Evolutionary conservation across 2,888 invertebrate species (phyloP), one percentile per base, ranked within the genome.

Genomic region (Choristoneura rosaceana): DNA sequence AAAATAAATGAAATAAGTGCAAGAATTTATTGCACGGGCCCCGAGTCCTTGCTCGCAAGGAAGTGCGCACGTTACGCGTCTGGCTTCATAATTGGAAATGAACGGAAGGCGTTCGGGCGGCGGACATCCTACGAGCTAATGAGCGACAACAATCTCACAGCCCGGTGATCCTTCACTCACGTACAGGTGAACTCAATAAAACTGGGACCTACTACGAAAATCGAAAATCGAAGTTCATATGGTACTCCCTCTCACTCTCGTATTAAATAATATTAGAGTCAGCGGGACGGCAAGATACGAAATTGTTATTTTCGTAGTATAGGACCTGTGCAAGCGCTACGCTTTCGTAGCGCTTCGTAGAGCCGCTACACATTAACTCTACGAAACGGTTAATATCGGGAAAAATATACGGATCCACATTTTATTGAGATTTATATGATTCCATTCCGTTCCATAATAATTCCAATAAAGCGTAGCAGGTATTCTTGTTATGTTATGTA

Each of bases 91-190:
- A 79, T 81, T 79, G 76, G 74, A 74, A 75, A 69, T 73, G 75
- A 75, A 68, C 76, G 76, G 70, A 74, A 71, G 75, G 76, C 77
- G 80, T 74, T 75, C 69, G 74, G 75, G 76, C 75, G 69, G 77
- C 77, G 74, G 74, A 78, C 77, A 76, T 78, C 79, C 79, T 79
- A 52, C 71, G 45, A 62, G 66, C 73, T 76, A 74, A 77, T 77
- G 75, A 76, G 78, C 74, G 76, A 75, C 76, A 74, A 73, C 76
- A 71, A 12, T 43, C 75, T 79, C 76, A 78, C 74, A 75, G 68
- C 64, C 76, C 79, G 69, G 76, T 74, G 75, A 73, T n/a, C 50
- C 62, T 59, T 64, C 59, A 34, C 52, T 69, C 33, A 64, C 45
- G 45, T 38, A 58, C 68, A 73, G 64, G 69, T 73, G 73, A 73